Percentiles rank a stretch among this genome's conserved stretches.
phyloP scores from a whole-genome alignment of 2,888 invertebrate genomes.

The Isoperla grammatica region DNA sequence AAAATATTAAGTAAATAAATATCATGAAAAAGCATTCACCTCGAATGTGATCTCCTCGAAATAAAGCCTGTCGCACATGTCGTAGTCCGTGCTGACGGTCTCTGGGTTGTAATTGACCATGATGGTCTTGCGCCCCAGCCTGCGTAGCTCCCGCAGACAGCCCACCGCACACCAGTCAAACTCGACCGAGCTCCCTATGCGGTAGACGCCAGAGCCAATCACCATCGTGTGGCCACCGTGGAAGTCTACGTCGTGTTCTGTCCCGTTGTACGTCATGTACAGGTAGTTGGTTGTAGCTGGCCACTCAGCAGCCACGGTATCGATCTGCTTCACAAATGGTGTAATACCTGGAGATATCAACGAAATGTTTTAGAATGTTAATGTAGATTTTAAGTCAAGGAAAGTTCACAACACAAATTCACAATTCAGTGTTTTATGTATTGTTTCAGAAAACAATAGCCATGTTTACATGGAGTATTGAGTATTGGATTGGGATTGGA shows the following conservation, averaged over 20 bases:
- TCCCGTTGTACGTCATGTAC: conserved; percentile 95
- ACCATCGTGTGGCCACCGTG: conserved; percentile 79
- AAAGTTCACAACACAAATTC: not conserved
- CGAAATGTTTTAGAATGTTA: not conserved
- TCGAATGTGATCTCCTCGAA: conserved; percentile 99
- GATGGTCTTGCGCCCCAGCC: conserved; percentile 83
- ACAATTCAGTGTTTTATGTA: not conserved
- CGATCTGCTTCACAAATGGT: conserved; percentile 94
- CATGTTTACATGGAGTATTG: too few relatives aligned
- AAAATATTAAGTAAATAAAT: too few relatives aligned
- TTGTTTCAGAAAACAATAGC: not conserved
- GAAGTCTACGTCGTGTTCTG: conserved; percentile 74
- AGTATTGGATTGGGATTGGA: too few relatives aligned
- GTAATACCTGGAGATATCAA: conserved; percentile 51
- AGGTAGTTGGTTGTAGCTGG: conserved; percentile 97
- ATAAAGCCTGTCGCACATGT: conserved; percentile 97
- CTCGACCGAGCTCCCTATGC: conserved; percentile 98
- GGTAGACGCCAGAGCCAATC: conserved; percentile 89
- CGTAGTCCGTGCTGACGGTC: conserved; percentile 99
- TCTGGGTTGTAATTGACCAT: conserved; percentile 99
- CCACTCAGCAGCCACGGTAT: conserved; percentile 99
- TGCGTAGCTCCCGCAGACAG: conserved; percentile 84
- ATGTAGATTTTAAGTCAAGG: not conserved
- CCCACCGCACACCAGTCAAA: conserved; percentile 99
- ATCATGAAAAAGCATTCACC: conserved; percentile 40